phyloP scores from a whole-genome alignment of 2,797 vertebrate species.

The Dallia pectoralis region DNA sequence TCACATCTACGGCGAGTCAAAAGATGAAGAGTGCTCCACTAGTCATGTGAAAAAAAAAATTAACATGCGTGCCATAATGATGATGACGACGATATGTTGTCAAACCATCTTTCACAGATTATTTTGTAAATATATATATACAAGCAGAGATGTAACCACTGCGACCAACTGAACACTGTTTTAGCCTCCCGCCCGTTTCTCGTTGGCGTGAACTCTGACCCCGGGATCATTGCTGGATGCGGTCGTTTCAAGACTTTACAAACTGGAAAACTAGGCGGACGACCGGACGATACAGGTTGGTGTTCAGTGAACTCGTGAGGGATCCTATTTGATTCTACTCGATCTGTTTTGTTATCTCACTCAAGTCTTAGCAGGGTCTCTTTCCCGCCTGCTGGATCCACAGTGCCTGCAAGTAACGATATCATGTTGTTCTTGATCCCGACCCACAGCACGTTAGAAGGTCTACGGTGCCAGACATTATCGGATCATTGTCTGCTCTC shows the following conservation, averaged over 20 bases:
- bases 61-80: constrained; percentile 43
- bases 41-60: constrained; percentile 31
- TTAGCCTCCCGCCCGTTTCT: not conserved
- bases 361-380: not conserved
- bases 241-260: constrained; percentile 21
- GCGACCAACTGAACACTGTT: not conserved
- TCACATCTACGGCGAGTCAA: constrained; percentile 39
- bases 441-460: constrained; percentile 49
- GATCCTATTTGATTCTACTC: not conserved
- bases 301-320: not conserved
- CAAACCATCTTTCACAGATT: constrained; percentile 34
- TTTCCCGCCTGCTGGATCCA: constrained; percentile 28
- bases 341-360: not conserved
- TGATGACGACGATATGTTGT: constrained; percentile 24
- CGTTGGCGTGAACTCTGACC: not conserved
- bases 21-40: constrained; percentile 46
- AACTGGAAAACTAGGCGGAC: constrained; percentile 6
- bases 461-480: constrained; percentile 25
- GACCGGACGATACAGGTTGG: constrained; percentile 14
- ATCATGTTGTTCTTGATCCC: constrained; percentile 36
- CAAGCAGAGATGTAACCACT: constrained; percentile 44
- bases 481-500: constrained; percentile 41
- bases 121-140: constrained; percentile 62
- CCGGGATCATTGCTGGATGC: constrained; percentile 18
- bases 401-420: constrained; percentile 47